A percentile compares a stretch with the other conserved stretches of the same genome.
phyloP scores from a whole-genome alignment of 30 jellyfish, hydroid and myxozoan species.

The Hydra vulgaris region DNA sequence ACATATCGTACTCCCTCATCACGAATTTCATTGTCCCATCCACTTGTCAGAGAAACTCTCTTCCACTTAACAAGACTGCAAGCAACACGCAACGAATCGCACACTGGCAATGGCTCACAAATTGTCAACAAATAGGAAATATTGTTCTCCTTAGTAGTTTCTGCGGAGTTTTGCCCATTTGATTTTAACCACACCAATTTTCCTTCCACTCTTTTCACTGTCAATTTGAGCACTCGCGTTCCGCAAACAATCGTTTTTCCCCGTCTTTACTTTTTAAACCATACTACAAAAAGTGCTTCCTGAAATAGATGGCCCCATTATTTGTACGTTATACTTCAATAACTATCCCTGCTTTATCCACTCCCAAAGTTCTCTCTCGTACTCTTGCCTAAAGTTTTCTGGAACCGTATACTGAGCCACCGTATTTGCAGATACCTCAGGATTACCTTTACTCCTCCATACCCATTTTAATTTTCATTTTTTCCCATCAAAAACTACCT shows the following conservation, averaged over 20 bases:
- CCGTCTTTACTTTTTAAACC: not conserved
- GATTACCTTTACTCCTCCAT: not conserved
- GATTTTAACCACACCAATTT: not conserved
- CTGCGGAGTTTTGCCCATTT: not conserved
- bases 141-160: not conserved
- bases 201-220: not conserved
- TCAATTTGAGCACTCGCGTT: not conserved
- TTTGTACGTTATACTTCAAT: not conserved
- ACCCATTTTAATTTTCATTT: not conserved
- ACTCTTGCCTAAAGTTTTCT: not conserved
- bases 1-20: not conserved
- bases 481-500: not conserved
- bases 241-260: not conserved
- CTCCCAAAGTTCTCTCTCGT: not conserved
- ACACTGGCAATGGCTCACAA: not conserved
- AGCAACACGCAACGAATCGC: not conserved
- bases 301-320: not conserved
- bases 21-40: not conserved
- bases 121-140: not conserved
- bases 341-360: not conserved
- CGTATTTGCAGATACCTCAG: not conserved
- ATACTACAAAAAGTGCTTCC: not conserved
- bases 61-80: not conserved
- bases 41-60: not conserved
- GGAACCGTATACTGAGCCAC: not conserved